Evolutionary conservation across 2,797 vertebrate species (phyloP).

Genomic region (Anguilla obscura): DNA sequence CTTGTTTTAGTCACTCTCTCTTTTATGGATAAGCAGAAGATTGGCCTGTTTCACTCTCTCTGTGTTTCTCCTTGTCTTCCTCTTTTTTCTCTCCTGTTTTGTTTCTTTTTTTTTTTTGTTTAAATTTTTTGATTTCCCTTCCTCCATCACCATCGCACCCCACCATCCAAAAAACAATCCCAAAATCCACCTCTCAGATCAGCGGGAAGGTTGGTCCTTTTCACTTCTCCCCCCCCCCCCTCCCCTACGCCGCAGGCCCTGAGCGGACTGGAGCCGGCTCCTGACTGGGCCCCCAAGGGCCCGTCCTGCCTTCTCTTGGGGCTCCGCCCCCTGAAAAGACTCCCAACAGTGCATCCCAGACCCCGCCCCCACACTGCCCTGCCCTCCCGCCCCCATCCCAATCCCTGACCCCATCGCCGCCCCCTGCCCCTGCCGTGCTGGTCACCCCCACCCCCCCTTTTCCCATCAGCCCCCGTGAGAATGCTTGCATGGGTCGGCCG

Average conservation of each 20-base stretch:
- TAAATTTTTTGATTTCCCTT: slow-evolving; percentile 82
- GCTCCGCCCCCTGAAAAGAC: slow-evolving; percentile 61
- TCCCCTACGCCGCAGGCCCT: slow-evolving; percentile 65
- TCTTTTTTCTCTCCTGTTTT: slow-evolving; percentile 33
- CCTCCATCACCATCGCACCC: slow-evolving; percentile 90
- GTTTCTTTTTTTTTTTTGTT: slow-evolving; percentile 76
- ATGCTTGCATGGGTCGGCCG: slow-evolving; percentile 37
- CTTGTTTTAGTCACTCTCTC: slow-evolving; percentile 52
- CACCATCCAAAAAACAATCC: slow-evolving; percentile 84
- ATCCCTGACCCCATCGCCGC: slow-evolving; percentile 39
- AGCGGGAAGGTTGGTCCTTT: slow-evolving; percentile 99
- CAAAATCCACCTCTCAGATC: slow-evolving; percentile 97
- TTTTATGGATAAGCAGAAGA: slow-evolving; percentile 65
- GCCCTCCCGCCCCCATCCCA: slow-evolving; percentile 41
- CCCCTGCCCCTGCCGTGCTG: slow-evolving; percentile 49
- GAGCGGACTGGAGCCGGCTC: slow-evolving; percentile 64
- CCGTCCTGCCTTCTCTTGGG: slow-evolving; percentile 47
- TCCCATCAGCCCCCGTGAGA: neutral
- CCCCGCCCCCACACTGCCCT: slow-evolving; percentile 34
- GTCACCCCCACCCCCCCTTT: slow-evolving; percentile 30
- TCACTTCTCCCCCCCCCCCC: slow-evolving; percentile 79
- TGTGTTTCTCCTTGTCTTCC: slow-evolving; percentile 45
- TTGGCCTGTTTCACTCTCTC: slow-evolving; percentile 79
- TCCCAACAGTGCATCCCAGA: slow-evolving; percentile 56
- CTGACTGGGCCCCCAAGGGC: slow-evolving; percentile 62